Evolutionary conservation across 2,888 invertebrate species (phyloP).

Genomic region (Cheilosia urbana): DNA sequence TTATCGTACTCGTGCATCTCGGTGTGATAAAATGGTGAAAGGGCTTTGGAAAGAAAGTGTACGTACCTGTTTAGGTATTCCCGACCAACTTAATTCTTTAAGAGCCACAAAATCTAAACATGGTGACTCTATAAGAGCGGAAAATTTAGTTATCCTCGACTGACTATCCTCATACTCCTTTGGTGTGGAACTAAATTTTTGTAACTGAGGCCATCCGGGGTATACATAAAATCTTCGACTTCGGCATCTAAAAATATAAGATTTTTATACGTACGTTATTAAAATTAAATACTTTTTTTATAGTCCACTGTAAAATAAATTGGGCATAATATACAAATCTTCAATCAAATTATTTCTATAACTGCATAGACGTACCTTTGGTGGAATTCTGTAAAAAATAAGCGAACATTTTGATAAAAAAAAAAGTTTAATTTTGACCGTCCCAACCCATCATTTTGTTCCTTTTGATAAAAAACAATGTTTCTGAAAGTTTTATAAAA

Average conservation of each 20-base stretch:
- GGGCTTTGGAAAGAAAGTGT: neutral
- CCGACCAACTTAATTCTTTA: conserved; percentile 97
- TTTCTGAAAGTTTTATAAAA: too few relatives aligned
- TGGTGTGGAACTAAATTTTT: conserved; percentile 86
- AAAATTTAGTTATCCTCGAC: conserved; percentile 94
- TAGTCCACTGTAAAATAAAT: too few relatives aligned
- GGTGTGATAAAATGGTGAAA: too few relatives aligned
- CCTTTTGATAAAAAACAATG: too few relatives aligned
- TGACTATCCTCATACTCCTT: conserved; percentile 88
- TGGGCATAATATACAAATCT: neutral
- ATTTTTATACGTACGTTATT: too few relatives aligned
- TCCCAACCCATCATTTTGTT: too few relatives aligned
- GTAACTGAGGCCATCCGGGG: conserved; percentile 90
- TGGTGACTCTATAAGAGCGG: conserved; percentile 89
- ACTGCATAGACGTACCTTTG: too few relatives aligned
- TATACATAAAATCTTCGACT: conserved; percentile 84
- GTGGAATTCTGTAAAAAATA: too few relatives aligned
- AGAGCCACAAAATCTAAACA: conserved; percentile 94
- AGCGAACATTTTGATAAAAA: too few relatives aligned
- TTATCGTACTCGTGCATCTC: too few relatives aligned
- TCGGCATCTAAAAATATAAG: conserved; percentile 77
- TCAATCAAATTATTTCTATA: neutral
- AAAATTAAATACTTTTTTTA: too few relatives aligned
- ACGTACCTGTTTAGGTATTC: conserved; percentile 93
- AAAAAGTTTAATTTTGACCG: too few relatives aligned